Evolutionary conservation across 2,888 invertebrate species (phyloP), one percentile per base, ranked within the genome.

Genomic region (Nomada fabriciana): DNA sequence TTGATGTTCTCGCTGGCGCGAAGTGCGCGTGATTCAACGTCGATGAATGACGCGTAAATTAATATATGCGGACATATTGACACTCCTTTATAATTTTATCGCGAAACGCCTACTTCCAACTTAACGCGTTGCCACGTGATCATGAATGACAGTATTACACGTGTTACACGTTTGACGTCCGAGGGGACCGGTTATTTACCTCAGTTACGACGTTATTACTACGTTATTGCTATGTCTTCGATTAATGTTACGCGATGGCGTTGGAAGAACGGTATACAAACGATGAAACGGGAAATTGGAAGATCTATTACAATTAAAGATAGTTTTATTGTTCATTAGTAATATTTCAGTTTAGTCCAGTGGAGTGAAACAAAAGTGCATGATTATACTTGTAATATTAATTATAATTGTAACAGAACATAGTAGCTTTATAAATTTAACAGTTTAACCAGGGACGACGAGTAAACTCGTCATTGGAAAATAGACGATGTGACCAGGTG

Each of bases 21-120:
- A 25, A 10, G 9, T 63, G 61, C 67, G 61, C 70, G 70, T 67
- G 69, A 64, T 36, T 25, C 47, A 53, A 42, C 50, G 18, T 42
- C 29, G 20, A 11, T 15, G 5, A 57, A 23, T 47, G 9, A 43
- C 29, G 47, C 60, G 73, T 63, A 18, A 43, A 52, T 52, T 29
- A 65, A 53, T n/a, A n/a, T 57, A 29, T 61, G 75, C 79, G 60
- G 70, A 70, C 55, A 60, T 52, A 57, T 52, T n/a, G 57, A 55
- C 25, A 20, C n/a, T 20, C 25, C 52, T 55, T 61, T 13, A 25
- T 43, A 5, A 0, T 7, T 70, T 29, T 70, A 70, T 75, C 59
- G 36, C 53, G 47, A 55, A 76, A 68, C 57, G 57, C 63, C 50
- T 67, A 29, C 50, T 23, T 52, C 2, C 36, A 2, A 25, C 29